phyloP scores from a whole-genome alignment of 2,797 vertebrate genomes.

The Chloroceryle inda region DNA sequence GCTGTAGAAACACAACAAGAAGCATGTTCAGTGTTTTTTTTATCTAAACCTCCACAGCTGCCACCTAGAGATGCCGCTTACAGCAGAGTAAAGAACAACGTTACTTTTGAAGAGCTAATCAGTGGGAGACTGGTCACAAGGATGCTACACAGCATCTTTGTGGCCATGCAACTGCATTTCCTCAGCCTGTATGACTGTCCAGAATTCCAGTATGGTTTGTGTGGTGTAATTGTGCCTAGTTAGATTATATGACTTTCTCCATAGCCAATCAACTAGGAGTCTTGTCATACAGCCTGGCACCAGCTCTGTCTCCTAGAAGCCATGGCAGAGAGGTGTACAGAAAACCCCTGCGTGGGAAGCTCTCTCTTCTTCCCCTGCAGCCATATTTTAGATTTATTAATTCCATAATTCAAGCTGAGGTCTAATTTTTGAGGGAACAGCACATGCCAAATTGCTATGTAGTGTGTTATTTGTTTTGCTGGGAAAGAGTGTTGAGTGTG shows the following conservation, averaged over 20 bases:
- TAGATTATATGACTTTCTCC: not conserved
- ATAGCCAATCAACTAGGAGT: rapidly evolving
- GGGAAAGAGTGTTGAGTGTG: not conserved
- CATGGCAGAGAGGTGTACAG: not conserved
- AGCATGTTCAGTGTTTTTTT: not conserved
- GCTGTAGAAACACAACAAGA: not conserved
- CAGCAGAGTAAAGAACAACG: not conserved
- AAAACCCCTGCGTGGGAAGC: not conserved
- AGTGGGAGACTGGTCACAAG: not conserved
- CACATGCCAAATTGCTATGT: rapidly evolving
- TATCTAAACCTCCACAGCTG: not conserved
- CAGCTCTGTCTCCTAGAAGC: not conserved
- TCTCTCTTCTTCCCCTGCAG: not conserved
- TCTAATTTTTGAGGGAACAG: not conserved
- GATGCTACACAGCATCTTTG: not conserved
- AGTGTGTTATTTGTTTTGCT: not conserved
- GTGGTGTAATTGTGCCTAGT: not conserved
- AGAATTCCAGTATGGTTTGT: rapidly evolving
- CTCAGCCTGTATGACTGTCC: no score
- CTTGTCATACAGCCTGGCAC: not conserved
- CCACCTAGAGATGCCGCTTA: not conserved
- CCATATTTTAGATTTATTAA: not conserved
- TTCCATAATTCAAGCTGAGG: not conserved
- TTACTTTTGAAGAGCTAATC: not conserved
- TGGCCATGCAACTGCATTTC: rapidly evolving